Conservation (phyloP, 1,140 invertebrate genomes). For the Megalonaias nervosa region DNA sequence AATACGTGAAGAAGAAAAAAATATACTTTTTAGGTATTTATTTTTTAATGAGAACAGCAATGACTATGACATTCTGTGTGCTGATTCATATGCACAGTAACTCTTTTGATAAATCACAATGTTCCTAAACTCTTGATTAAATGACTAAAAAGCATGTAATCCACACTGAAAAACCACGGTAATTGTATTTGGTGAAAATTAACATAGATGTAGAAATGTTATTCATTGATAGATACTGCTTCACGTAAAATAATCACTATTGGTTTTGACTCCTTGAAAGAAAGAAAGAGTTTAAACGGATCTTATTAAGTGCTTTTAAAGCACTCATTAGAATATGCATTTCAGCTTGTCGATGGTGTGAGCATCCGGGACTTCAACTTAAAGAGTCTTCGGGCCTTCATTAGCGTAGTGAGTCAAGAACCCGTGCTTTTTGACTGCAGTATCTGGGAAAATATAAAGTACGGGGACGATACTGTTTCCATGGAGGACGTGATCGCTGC, state of each 20-base stretch:
- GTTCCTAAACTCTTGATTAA: too few relatives aligned
- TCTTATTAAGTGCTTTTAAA: not conserved
- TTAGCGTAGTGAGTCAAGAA: constrained; percentile 86
- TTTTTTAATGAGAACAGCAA: too few relatives aligned
- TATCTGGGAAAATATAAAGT: constrained; percentile 90
- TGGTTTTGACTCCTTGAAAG: not conserved
- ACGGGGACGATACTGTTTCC: constrained; percentile 79
- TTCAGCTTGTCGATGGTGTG: constrained; percentile 75
- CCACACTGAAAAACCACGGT: not conserved
- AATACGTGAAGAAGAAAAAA: too few relatives aligned
- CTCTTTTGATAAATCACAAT: too few relatives aligned
- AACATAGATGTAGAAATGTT: not conserved
- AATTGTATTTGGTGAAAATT: not conserved
- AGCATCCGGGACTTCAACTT: constrained; percentile 71
- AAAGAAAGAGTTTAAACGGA: not conserved
- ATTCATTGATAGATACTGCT: not conserved
- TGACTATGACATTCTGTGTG: too few relatives aligned
- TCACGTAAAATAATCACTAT: not conserved
- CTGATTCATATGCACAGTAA: too few relatives aligned
- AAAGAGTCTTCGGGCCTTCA: constrained; percentile 74
- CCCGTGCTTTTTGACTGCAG: constrained; percentile 90
- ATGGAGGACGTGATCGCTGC: constrained; percentile 86
- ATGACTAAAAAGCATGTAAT: too few relatives aligned
- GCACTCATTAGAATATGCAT: constrained; percentile 39
- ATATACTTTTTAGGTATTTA: too few relatives aligned